phyloP scores from a whole-genome alignment of 2,888 invertebrate species.

The Orthosia gothica region DNA sequence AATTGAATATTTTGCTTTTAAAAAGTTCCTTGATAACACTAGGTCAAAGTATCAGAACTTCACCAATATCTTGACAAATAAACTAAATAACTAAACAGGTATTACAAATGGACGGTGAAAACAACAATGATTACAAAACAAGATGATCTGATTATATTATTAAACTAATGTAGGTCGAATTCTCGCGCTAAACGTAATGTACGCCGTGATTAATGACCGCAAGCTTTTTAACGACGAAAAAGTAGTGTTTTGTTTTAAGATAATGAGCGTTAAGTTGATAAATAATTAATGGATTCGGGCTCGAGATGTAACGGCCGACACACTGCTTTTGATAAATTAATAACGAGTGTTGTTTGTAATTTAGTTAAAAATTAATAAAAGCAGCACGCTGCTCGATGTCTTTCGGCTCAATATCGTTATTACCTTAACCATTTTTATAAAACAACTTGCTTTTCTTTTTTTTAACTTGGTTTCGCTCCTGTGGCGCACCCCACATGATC shows the following conservation, averaged over 20 bases:
- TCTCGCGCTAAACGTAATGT: slow-evolving; percentile 65
- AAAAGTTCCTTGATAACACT: no score
- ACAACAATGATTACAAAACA: slow-evolving; percentile 39
- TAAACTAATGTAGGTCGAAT: slow-evolving; percentile 63
- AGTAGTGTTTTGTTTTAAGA: slow-evolving; percentile 84
- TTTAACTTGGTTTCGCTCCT: no score
- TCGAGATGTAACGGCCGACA: slow-evolving; percentile 72
- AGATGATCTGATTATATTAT: slow-evolving; percentile 59
- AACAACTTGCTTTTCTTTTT: background rate
- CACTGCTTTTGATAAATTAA: slow-evolving; percentile 74
- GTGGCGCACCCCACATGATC: no score
- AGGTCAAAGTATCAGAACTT: no score
- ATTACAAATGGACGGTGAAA: slow-evolving; percentile 34
- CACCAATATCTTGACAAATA: background rate
- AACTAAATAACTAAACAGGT: slow-evolving; percentile 4
- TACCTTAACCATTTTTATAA: background rate
- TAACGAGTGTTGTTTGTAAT: slow-evolving; percentile 57
- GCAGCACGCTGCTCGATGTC: slow-evolving; percentile 5
- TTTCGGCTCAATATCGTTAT: background rate
- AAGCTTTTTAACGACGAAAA: slow-evolving; percentile 79
- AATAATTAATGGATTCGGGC: slow-evolving; percentile 83
- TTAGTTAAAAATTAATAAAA: slow-evolving; percentile 48
- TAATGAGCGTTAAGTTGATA: slow-evolving; percentile 86
- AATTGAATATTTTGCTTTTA: no score
- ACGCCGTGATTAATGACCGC: slow-evolving; percentile 82